A percentile compares a stretch with the other conserved stretches of the same genome.
Conservation (phyloP, 1,140 invertebrate species). For the Theocolax elegans region DNA sequence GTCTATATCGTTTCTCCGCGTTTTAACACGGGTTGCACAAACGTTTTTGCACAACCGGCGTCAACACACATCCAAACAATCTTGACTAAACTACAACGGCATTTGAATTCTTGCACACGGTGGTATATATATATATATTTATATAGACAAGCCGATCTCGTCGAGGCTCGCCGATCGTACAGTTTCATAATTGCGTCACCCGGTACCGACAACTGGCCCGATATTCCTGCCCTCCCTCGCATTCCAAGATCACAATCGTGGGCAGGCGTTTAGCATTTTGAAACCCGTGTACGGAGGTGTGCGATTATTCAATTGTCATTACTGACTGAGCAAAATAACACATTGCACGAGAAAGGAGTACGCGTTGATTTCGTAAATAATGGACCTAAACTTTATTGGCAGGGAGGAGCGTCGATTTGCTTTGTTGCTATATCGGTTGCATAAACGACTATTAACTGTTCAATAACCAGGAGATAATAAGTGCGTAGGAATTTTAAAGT, state of each 20-base stretch:
- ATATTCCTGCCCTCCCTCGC: background rate
- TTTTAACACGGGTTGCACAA: too few relatives aligned
- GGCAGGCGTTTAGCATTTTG: constrained; percentile 10
- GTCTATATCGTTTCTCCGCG: too few relatives aligned
- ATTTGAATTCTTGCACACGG: too few relatives aligned
- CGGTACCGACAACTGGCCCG: background rate
- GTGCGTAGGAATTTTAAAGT: too few relatives aligned
- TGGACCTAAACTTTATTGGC: background rate
- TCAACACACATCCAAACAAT: too few relatives aligned
- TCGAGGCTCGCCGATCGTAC: too few relatives aligned
- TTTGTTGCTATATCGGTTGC: background rate
- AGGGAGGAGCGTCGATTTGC: background rate
- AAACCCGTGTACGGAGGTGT: background rate
- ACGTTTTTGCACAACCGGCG: too few relatives aligned
- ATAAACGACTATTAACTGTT: too few relatives aligned
- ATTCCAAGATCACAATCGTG: constrained; percentile 19
- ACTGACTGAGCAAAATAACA: constrained; percentile 12
- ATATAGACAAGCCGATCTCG: too few relatives aligned
- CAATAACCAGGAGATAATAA: too few relatives aligned
- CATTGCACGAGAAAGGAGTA: background rate
- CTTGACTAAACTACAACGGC: too few relatives aligned
- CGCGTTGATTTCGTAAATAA: constrained; percentile 1
- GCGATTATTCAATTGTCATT: constrained; percentile 30
- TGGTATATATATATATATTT: too few relatives aligned
- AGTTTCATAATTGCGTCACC: constrained; percentile 34